phyloP scores from a whole-genome alignment of 2,797 vertebrate genomes.

The Anguilla marmorata region DNA sequence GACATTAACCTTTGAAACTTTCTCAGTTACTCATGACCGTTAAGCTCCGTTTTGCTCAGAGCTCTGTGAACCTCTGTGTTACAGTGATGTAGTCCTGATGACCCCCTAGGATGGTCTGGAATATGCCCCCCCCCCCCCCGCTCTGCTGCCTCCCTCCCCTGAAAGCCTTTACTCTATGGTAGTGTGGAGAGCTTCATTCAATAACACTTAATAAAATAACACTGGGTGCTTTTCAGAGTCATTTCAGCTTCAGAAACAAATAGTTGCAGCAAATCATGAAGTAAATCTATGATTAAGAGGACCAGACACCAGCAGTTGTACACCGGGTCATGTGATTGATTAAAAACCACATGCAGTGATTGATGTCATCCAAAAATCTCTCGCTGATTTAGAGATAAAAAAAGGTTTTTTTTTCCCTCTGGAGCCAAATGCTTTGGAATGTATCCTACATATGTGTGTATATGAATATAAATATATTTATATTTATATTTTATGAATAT shows the following conservation, averaged over 20 bases:
- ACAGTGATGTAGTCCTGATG: slow-evolving; percentile 18
- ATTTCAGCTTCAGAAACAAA: slow-evolving; percentile 24
- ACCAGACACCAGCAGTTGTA: slow-evolving; percentile 43
- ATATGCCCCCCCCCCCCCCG: not conserved
- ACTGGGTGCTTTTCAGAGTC: slow-evolving; percentile 36
- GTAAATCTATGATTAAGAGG: slow-evolving; percentile 19
- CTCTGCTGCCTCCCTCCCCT: slow-evolving; percentile 11
- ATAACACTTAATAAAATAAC: slow-evolving; percentile 13
- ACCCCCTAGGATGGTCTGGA: slow-evolving; percentile 28
- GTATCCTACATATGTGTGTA: slow-evolving; percentile 39
- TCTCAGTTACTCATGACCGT: slow-evolving; percentile 37
- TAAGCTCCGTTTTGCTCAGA: slow-evolving; percentile 33
- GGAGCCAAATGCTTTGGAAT: slow-evolving; percentile 47
- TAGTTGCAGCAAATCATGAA: slow-evolving; percentile 15
- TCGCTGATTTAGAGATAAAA: slow-evolving; percentile 32
- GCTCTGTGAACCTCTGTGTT: slow-evolving; percentile 33
- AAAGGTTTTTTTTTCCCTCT: slow-evolving; percentile 45
- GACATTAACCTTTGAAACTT: slow-evolving; percentile 6
- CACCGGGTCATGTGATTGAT: not conserved
- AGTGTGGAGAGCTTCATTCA: slow-evolving; percentile 18
- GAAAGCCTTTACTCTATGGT: slow-evolving; percentile 35
- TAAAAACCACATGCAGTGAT: slow-evolving; percentile 26
- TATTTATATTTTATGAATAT: slow-evolving; percentile 51
- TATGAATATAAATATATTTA: slow-evolving; percentile 48
- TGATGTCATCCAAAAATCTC: slow-evolving; percentile 29